phyloP scores from a whole-genome alignment of 1,140 invertebrate genomes.

The Bathynomus jamesi region DNA sequence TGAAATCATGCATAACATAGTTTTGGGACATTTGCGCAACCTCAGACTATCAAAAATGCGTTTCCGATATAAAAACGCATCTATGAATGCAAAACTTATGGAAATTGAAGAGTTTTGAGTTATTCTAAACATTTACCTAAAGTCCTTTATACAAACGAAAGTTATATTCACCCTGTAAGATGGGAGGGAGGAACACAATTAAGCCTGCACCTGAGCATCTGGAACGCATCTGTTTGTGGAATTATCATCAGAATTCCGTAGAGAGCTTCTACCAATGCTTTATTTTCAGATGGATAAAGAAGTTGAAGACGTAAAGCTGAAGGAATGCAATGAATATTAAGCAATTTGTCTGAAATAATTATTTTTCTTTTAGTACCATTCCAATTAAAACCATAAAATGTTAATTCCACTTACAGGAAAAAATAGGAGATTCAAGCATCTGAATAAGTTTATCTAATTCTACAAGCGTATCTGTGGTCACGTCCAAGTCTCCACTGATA shows the following conservation, averaged over 20 bases:
- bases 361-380: too few species aligned
- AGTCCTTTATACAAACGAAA: neutral
- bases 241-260: constrained; percentile 96
- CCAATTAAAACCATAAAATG: too few species aligned
- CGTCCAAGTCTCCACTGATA: neutral
- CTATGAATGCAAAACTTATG: too few species aligned
- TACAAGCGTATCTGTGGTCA: neutral
- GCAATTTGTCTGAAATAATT: neutral
- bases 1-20: too few species aligned
- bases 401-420: neutral
- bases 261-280: constrained; percentile 74
- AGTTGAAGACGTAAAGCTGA: constrained; percentile 85
- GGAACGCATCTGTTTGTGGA: constrained; percentile 73
- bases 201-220: neutral
- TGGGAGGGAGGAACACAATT: neutral
- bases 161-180: neutral
- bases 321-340: constrained; percentile 37
- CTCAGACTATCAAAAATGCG: too few species aligned
- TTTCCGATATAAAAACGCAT: too few species aligned
- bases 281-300: constrained; percentile 68
- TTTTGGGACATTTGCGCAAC: too few species aligned
- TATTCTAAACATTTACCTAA: neutral
- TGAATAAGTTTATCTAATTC: neutral
- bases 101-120: too few species aligned
- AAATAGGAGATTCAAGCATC: neutral